Evolutionary conservation across 2,888 invertebrate species (phyloP).

Genomic region (Drosophila pseudotakahashii): DNA sequence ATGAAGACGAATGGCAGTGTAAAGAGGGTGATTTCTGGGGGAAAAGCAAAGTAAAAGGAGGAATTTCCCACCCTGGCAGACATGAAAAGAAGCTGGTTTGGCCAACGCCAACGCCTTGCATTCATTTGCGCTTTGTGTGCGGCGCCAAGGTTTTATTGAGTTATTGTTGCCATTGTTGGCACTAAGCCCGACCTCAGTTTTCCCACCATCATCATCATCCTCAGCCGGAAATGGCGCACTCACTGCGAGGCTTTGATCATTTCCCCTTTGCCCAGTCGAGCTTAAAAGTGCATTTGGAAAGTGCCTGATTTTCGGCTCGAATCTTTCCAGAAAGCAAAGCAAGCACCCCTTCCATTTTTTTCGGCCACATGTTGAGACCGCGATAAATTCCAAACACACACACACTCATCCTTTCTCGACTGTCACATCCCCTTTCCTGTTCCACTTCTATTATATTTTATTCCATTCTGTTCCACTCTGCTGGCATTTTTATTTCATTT

Average conservation of each 20-base stretch:
- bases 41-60: too few relatives aligned
- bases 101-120: conserved; percentile 30
- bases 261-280: conserved; percentile 35
- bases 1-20: conserved; percentile 44
- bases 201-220: conserved; percentile 5
- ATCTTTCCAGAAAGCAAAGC: neutral
- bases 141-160: conserved; percentile 46
- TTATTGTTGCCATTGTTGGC: conserved; percentile 45
- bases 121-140: conserved; percentile 46
- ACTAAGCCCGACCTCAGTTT: conserved; percentile 25
- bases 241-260: conserved; percentile 36
- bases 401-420: conserved; percentile 44
- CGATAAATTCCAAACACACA: conserved; percentile 65
- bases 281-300: conserved; percentile 55
- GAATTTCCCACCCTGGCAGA: conserved; percentile 1
- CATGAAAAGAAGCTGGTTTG: conserved; percentile 15
- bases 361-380: conserved; percentile 30
- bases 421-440: conserved; percentile 4
- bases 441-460: conserved; percentile 37
- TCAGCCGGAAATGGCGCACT: conserved; percentile 37
- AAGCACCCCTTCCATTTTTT: conserved; percentile 13
- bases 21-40: conserved; percentile 10
- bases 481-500: conserved; percentile 70
- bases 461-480: conserved; percentile 12
- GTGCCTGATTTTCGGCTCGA: conserved; percentile 6